Percentiles rank a stretch among this genome's conserved stretches.
Conservation (phyloP, 2,888 invertebrate genomes). For the Caenorhabditis angaria region DNA sequence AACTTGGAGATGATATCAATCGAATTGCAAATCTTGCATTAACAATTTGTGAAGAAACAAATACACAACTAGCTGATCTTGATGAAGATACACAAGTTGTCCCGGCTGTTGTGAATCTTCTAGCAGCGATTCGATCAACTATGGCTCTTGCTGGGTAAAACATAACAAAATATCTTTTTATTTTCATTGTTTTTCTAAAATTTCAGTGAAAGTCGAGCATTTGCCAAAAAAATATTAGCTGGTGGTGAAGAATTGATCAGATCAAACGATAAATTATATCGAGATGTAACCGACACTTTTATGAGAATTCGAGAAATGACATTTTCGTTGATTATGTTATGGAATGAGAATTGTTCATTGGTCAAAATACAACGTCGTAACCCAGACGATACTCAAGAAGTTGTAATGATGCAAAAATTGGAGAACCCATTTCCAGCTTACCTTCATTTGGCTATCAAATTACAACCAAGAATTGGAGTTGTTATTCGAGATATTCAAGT, state of each 20-base stretch:
- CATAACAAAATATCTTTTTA: background rate
- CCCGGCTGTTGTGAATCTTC: conserved; percentile 23
- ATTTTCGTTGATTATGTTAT: conserved; percentile 51
- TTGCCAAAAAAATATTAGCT: conserved; percentile 19
- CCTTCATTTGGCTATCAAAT: conserved; percentile 54
- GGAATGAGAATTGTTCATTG: conserved; percentile 58
- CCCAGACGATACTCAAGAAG: conserved; percentile 23
- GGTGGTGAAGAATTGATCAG: conserved; percentile 26
- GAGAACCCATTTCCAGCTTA: conserved; percentile 61
- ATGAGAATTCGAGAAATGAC: conserved; percentile 58
- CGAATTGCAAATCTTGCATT: conserved; percentile 38
- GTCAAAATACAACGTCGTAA: conserved; percentile 16
- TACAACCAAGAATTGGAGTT: conserved; percentile 54
- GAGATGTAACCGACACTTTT: conserved; percentile 50
- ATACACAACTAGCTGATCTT: conserved; percentile 33
- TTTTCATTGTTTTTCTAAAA: background rate
- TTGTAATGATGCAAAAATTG: conserved; percentile 29
- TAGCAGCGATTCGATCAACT: conserved; percentile 23
- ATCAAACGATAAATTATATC: conserved; percentile 27
- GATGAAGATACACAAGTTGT: conserved; percentile 29
- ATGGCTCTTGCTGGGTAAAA: conserved; percentile 23
- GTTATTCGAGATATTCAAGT: conserved; percentile 62
- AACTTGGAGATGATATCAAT: conserved; percentile 38
- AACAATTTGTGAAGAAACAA: conserved; percentile 45
- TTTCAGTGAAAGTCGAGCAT: conserved; percentile 29